Percentiles rank a stretch among this genome's conserved stretches.
Conservation (phyloP, 2,113 vertebrate species). For the Lampris incognitus region DNA sequence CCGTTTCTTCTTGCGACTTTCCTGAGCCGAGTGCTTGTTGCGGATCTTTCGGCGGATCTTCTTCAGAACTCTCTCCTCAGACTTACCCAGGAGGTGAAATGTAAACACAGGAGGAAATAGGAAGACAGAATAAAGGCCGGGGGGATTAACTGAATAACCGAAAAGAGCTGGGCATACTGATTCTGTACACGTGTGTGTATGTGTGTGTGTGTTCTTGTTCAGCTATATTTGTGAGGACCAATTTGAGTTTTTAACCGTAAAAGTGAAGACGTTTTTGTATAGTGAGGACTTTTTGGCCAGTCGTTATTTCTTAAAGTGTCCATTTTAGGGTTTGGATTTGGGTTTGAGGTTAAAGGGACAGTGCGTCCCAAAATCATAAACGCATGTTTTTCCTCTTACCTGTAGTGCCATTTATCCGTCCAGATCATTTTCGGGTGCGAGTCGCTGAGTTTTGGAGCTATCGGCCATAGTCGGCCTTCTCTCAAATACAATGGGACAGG, state of each 20-base stretch:
- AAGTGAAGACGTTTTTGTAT: neutral
- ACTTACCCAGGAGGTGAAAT: slow-evolving; percentile 77
- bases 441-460: no score
- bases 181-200: neutral
- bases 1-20: slow-evolving; percentile 94
- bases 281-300: no score
- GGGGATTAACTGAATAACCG: slow-evolving; percentile 6
- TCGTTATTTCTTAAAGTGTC: neutral
- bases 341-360: neutral
- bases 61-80: slow-evolving; percentile 92
- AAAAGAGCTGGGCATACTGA: slow-evolving; percentile 30
- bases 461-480: no score
- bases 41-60: slow-evolving; percentile 95
- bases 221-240: no score
- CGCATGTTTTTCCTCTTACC: no score
- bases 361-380: no score
- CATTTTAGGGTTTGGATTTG: slow-evolving; percentile 2
- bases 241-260: no score
- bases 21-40: slow-evolving; percentile 94
- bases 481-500: no score
- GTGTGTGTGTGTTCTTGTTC: neutral
- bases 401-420: no score
- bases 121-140: slow-evolving; percentile 5
- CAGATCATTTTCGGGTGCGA: no score
- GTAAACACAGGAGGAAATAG: slow-evolving; percentile 11